These are phyloP conservation scores for Nothoprocta perdicaria DNA, from an alignment of 2,113 vertebrate genomes.

Conservation along the genomic window DNA sequence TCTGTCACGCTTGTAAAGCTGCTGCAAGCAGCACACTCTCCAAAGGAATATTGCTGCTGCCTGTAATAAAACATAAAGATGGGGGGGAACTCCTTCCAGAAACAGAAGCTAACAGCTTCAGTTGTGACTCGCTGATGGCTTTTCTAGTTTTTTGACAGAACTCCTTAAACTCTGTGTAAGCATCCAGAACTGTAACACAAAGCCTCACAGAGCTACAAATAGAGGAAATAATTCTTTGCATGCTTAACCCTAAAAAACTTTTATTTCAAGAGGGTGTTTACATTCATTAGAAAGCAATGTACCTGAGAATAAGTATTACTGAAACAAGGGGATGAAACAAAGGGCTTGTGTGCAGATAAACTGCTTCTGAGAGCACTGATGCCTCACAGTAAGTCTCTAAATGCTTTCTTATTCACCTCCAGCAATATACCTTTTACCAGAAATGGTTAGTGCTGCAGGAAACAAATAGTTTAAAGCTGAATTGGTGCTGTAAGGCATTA, in stretches of 20 bases:
- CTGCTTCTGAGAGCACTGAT: conserved; percentile 40
- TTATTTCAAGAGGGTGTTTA: conserved; percentile 46
- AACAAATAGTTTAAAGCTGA: conserved; percentile 51
- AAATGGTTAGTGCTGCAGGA: conserved; percentile 38
- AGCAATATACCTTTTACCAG: conserved; percentile 56
- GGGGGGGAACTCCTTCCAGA: conserved; percentile 51
- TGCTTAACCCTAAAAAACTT: conserved; percentile 48
- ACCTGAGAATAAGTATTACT: conserved; percentile 43
- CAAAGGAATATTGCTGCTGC: conserved; percentile 52
- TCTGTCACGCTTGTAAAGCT: conserved; percentile 59
- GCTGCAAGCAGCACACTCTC: conserved; percentile 17
- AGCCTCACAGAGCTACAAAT: conserved; percentile 46
- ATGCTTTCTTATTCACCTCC: conserved; percentile 55
- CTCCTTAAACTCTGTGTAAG: conserved; percentile 46
- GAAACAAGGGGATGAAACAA: conserved; percentile 54
- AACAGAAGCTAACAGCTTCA: conserved; percentile 57
- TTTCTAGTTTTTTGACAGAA: conserved; percentile 40
- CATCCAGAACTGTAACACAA: conserved; percentile 49
- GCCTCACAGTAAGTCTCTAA: conserved; percentile 20
- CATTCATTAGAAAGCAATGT: conserved; percentile 41
- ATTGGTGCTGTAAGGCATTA: conserved; percentile 27
- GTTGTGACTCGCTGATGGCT: conserved; percentile 44
- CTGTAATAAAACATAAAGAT: conserved; percentile 53
- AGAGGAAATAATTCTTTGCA: conserved; percentile 58
- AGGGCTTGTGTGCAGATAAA: conserved; percentile 27